Conservation (phyloP, 2,888 invertebrate species). For the Yponomeuta sedellus region DNA sequence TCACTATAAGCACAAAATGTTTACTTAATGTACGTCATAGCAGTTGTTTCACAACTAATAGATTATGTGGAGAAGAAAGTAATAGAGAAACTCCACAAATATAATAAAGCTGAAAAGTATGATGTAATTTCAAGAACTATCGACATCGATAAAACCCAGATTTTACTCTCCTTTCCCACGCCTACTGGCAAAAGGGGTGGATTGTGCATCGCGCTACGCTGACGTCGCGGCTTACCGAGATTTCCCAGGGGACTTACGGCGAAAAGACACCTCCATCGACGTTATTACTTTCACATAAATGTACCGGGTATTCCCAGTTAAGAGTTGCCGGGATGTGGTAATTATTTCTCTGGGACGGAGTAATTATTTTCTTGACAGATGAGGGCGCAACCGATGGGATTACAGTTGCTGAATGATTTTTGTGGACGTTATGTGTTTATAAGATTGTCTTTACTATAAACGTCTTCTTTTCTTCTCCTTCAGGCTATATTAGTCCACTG, state of each 20-base stretch:
- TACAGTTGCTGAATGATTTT: neutral
- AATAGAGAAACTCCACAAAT: no score
- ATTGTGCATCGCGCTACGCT: slow-evolving; percentile 3
- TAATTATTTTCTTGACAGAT: slow-evolving; percentile 31
- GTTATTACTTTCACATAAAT: slow-evolving; percentile 67
- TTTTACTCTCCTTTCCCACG: neutral
- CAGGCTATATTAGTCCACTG: no score
- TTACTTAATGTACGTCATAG: no score
- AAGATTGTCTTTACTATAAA: no score
- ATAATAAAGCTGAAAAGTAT: no score
- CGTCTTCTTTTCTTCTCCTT: no score
- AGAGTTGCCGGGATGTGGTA: slow-evolving; percentile 30
- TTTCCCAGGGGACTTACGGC: slow-evolving; percentile 71
- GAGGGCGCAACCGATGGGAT: neutral
- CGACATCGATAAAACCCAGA: neutral
- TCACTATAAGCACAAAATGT: no score
- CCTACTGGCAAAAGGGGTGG: neutral
- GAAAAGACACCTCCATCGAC: slow-evolving; percentile 70
- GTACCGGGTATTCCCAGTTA: slow-evolving; percentile 1
- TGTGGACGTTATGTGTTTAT: neutral
- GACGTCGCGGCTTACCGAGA: slow-evolving; percentile 65
- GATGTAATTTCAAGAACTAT: neutral
- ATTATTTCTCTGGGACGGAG: slow-evolving; percentile 51
- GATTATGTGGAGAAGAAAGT: no score
- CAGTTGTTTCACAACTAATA: no score